These are phyloP conservation scores for Pterobdella sp. DNA, from an alignment of 2,888 invertebrate species.

Conservation along the genomic window DNA sequence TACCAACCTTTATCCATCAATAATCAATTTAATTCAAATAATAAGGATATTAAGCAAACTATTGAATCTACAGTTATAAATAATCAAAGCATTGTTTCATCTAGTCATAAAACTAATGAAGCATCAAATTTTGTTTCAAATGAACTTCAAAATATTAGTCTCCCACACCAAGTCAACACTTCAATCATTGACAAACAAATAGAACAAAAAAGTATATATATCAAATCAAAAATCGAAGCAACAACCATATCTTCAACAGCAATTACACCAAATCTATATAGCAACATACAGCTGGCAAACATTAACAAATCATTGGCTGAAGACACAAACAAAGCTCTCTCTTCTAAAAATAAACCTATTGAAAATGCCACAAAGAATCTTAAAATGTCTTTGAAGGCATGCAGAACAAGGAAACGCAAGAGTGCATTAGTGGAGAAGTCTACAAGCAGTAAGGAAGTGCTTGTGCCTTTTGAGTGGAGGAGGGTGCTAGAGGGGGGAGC, in stretches of 20 bases:
- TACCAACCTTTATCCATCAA: neutral
- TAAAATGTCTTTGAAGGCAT: neutral
- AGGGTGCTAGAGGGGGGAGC: constrained; percentile 6
- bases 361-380: neutral
- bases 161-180: neutral
- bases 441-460: neutral
- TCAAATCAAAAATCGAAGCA: neutral
- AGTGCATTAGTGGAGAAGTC: neutral
- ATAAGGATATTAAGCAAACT: neutral
- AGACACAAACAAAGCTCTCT: neutral
- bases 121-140: too few relatives aligned
- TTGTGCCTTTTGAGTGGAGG: constrained; percentile 22
- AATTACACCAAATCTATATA: neutral
- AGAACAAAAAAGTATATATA: neutral
- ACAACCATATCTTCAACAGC: neutral
- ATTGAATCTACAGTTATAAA: neutral
- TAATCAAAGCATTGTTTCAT: neutral
- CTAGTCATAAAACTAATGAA: too few relatives aligned
- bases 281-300: neutral
- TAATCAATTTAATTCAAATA: neutral
- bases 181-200: neutral
- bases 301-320: neutral
- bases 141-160: neutral
- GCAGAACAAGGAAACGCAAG: constrained; percentile 18
- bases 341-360: neutral